These are phyloP conservation scores for Connochaetes taurinus DNA, from an alignment of 2,113 vertebrate genomes.

Conservation along the genomic window DNA sequence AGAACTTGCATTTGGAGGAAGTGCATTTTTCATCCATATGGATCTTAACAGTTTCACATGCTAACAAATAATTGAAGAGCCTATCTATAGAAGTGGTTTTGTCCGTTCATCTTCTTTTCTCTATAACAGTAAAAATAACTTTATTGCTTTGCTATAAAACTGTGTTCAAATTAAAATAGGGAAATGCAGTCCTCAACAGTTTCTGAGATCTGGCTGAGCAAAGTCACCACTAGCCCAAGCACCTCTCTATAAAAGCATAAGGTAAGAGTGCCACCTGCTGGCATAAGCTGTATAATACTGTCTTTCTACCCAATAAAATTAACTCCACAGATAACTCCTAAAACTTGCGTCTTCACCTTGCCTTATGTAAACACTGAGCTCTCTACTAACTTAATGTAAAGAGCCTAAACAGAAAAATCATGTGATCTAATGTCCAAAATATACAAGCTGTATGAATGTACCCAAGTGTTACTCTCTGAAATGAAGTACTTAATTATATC, in stretches of 20 bases:
- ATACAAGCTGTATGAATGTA: background rate
- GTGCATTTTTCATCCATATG: background rate
- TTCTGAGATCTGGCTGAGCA: background rate
- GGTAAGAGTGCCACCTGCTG: slow-evolving; percentile 66
- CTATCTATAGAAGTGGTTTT: slow-evolving; percentile 54
- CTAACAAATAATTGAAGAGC: slow-evolving; percentile 44
- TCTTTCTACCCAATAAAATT: background rate
- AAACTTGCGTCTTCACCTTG: background rate
- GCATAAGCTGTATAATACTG: background rate
- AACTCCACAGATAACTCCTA: background rate
- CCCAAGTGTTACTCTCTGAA: background rate
- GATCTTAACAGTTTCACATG: slow-evolving; percentile 29
- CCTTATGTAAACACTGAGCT: background rate
- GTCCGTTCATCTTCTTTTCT: slow-evolving; percentile 28
- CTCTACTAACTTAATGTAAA: background rate
- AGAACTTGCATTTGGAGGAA: slow-evolving; percentile 19
- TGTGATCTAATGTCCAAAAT: background rate
- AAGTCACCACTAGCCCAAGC: background rate
- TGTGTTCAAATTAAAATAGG: slow-evolving; percentile 43
- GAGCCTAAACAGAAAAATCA: background rate
- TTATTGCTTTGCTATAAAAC: slow-evolving; percentile 39
- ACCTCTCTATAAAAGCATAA: background rate
- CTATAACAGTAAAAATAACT: slow-evolving; percentile 52
- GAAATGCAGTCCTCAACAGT: slow-evolving; percentile 3
- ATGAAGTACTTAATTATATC: background rate